Percentiles rank a stretch among this genome's conserved stretches.
Conservation (phyloP, 2,888 invertebrate species). For the Lasioglossum lativentre region DNA sequence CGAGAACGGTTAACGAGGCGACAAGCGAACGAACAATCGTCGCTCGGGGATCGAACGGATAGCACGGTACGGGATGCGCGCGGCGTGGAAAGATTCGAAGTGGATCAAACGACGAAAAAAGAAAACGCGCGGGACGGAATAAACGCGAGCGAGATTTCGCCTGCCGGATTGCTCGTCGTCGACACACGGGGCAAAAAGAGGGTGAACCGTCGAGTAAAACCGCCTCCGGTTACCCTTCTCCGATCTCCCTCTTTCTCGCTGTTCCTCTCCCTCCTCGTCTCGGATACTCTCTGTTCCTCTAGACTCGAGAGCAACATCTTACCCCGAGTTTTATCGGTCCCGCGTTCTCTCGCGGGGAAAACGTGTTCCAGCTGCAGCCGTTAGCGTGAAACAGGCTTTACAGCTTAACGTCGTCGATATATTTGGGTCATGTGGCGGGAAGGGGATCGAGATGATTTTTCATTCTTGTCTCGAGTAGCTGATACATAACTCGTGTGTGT, state of each 20-base stretch:
- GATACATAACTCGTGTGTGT: neutral
- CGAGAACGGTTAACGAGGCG: neutral
- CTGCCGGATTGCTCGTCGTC: slow-evolving; percentile 12
- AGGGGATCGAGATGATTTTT: slow-evolving; percentile 1
- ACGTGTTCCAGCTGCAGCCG: slow-evolving; percentile 17
- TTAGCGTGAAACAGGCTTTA: slow-evolving; percentile 27
- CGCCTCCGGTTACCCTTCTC: slow-evolving; percentile 20
- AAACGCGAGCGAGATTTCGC: slow-evolving; percentile 17
- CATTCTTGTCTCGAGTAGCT: neutral
- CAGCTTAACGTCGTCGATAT: slow-evolving; percentile 16
- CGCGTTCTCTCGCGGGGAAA: slow-evolving; percentile 15
- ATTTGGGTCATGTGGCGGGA: slow-evolving; percentile 7
- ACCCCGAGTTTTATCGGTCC: slow-evolving; percentile 48
- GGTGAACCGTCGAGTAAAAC: slow-evolving; percentile 10
- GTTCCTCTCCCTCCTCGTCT: neutral
- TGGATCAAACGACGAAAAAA: slow-evolving; percentile 1
- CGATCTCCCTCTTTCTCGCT: neutral
- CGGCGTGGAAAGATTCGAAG: neutral
- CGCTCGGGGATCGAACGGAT: neutral
- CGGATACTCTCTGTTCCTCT: neutral
- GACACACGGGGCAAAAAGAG: slow-evolving; percentile 7
- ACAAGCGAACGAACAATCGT: neutral
- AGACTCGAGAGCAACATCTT: slow-evolving; percentile 17
- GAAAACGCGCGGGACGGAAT: neutral
- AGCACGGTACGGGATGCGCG: too few species aligned